A percentile compares a stretch with the other conserved stretches of the same genome.
These are phyloP conservation scores for Reinhardtius hippoglossoides DNA, from an alignment of 2,113 vertebrate species.

Conservation along the genomic window DNA sequence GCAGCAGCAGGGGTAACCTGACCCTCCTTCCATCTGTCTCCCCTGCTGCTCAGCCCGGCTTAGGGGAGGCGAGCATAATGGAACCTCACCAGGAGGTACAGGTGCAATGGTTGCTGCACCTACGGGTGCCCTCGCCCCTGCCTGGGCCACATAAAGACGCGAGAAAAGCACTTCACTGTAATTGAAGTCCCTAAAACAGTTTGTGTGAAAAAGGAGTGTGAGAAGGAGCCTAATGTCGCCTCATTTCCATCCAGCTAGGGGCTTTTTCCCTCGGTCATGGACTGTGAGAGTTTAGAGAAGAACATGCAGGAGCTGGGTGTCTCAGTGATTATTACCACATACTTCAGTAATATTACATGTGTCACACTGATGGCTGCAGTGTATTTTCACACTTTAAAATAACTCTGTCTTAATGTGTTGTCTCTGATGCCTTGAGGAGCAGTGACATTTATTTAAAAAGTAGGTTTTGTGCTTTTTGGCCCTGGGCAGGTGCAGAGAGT, in stretches of 20 bases:
- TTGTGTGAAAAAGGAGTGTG: slow-evolving; percentile 19
- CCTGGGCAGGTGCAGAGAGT: too few species aligned
- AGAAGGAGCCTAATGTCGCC: slow-evolving; percentile 56
- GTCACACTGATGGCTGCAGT: slow-evolving; percentile 7
- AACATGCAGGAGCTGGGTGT: slow-evolving; percentile 35
- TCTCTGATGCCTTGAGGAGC: not conserved
- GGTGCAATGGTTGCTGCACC: slow-evolving; percentile 76
- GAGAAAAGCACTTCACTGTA: slow-evolving; percentile 71
- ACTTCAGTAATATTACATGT: slow-evolving; percentile 24
- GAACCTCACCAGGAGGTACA: slow-evolving; percentile 73
- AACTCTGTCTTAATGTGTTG: slow-evolving; percentile 5
- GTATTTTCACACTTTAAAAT: slow-evolving; percentile 36
- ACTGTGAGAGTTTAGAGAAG: slow-evolving; percentile 37
- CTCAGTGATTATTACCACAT: slow-evolving; percentile 25
- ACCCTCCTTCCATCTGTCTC: slow-evolving; percentile 86
- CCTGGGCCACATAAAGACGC: slow-evolving; percentile 56
- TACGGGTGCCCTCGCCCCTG: slow-evolving; percentile 59
- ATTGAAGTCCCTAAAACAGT: slow-evolving; percentile 60
- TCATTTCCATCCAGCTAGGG: slow-evolving; percentile 49
- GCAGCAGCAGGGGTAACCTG: slow-evolving; percentile 81
- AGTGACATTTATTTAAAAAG: not conserved
- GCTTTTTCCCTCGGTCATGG: not conserved
- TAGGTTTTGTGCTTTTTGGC: too few species aligned
- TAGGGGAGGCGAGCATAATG: slow-evolving; percentile 67
- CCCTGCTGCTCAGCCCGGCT: slow-evolving; percentile 78